Percentiles rank a stretch among this genome's conserved stretches.
phyloP scores from a whole-genome alignment of 2,888 invertebrate species.

The Drosophila lutescens region DNA sequence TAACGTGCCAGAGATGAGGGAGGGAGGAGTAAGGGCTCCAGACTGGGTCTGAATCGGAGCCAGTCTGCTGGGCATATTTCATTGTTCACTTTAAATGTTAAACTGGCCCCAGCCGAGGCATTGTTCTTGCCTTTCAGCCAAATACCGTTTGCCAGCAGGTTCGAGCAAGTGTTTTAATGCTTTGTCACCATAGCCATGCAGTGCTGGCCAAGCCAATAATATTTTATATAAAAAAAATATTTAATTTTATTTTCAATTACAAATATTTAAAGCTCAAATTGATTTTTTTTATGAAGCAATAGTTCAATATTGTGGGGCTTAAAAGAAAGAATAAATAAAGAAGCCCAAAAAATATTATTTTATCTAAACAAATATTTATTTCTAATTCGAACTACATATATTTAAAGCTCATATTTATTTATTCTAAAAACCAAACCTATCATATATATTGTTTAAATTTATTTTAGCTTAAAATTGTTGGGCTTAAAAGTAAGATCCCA shows the following conservation, averaged over 20 bases:
- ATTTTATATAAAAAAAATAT: not conserved
- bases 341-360: too few relatives aligned
- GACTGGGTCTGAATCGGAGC: slow-evolving; percentile 15
- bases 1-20: slow-evolving; percentile 7
- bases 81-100: slow-evolving; percentile 80
- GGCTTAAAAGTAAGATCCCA: not conserved
- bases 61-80: slow-evolving; percentile 67
- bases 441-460: too few relatives aligned
- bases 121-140: slow-evolving; percentile 39
- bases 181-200: slow-evolving; percentile 53
- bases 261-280: not conserved
- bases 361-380: too few relatives aligned
- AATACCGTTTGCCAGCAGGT: slow-evolving; percentile 50
- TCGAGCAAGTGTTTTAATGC: slow-evolving; percentile 66
- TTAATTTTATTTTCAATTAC: too few relatives aligned
- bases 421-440: too few relatives aligned
- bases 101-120: slow-evolving; percentile 61
- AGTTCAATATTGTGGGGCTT: too few relatives aligned
- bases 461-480: too few relatives aligned
- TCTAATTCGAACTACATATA: too few relatives aligned
- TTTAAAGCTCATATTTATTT: too few relatives aligned
- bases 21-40: not conserved
- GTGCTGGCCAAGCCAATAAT: slow-evolving; percentile 13
- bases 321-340: too few relatives aligned
- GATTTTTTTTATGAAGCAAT: too few relatives aligned